Evolutionary conservation across 1,140 invertebrate genomes (phyloP).

Genomic region (Chironomus tepperi): DNA sequence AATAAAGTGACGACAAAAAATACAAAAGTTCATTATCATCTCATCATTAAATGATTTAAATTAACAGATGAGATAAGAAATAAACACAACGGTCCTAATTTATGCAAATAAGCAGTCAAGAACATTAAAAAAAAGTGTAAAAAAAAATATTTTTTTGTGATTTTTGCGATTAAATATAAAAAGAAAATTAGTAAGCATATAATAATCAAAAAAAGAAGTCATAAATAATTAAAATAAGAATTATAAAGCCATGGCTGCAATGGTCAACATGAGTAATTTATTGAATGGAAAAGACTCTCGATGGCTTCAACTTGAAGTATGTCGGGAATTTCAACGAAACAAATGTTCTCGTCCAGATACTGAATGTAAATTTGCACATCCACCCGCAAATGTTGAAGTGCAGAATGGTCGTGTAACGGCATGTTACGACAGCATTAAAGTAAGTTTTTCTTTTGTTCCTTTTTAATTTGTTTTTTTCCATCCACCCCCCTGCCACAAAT

Average conservation of each 20-base stretch:
- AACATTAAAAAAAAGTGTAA: not conserved
- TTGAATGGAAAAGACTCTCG: conserved; percentile 94
- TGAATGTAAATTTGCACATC: conserved; percentile 98
- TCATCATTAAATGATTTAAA: not conserved
- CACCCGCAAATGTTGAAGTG: conserved; percentile 93
- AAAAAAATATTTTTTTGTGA: not conserved
- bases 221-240: not conserved
- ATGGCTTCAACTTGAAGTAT: conserved; percentile 97
- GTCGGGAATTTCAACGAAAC: conserved; percentile 95
- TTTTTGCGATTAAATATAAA: not conserved
- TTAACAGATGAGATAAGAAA: conserved; percentile 5
- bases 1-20: not conserved
- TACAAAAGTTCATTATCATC: conserved; percentile 5
- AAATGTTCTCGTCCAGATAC: conserved; percentile 94
- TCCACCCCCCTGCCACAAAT: not conserved
- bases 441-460: conserved; percentile 45
- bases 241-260: conserved; percentile 74
- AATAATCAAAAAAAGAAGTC: not conserved
- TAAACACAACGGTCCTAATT: conserved; percentile 1
- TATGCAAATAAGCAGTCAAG: conserved; percentile 2
- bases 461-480: no score
- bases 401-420: conserved; percentile 97
- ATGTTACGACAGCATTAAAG: conserved; percentile 99
- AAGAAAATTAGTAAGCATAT: not conserved
- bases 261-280: conserved; percentile 90